These are phyloP conservation scores for Trichopoda pennipes DNA, from an alignment of 2,888 invertebrate species.

Conservation along the genomic window DNA sequence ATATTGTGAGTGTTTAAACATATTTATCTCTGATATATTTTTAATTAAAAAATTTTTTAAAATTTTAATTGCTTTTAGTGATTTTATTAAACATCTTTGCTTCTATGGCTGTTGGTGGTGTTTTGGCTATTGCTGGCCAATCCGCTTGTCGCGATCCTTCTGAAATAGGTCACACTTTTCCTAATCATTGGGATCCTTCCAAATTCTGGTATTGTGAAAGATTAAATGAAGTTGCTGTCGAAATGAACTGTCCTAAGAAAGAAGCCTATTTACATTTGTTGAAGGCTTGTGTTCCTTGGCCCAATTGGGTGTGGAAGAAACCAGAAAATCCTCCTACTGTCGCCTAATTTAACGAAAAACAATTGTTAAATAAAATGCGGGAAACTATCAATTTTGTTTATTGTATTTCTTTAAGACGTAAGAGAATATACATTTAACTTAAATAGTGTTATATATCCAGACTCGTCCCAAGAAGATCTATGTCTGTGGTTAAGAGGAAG, in stretches of 20 bases:
- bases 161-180: conserved; percentile 74
- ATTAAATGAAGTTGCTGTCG: conserved; percentile 71
- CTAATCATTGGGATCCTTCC: conserved; percentile 78
- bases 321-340: conserved; percentile 76
- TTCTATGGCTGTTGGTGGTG: conserved; percentile 68
- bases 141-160: conserved; percentile 76
- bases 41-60: background rate
- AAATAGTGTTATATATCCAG: too few relatives aligned
- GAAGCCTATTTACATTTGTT: conserved; percentile 76
- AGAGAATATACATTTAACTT: too few relatives aligned
- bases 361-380: background rate
- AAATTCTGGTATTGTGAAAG: conserved; percentile 78
- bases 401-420: background rate
- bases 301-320: conserved; percentile 77
- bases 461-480: too few relatives aligned
- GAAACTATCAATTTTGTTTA: background rate
- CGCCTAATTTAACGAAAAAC: conserved; percentile 68
- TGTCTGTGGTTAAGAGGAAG: too few relatives aligned
- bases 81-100: conserved; percentile 51
- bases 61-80: background rate
- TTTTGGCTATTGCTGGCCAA: conserved; percentile 74
- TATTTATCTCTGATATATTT: too few relatives aligned
- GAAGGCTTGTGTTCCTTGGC: conserved; percentile 78
- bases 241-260: conserved; percentile 74
- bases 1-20: conserved; percentile 61